Percentiles rank a stretch among this genome's conserved stretches.
Evolutionary conservation across 2,888 invertebrate species (phyloP).

Genomic region (Caenorhabditis zanzibari): DNA sequence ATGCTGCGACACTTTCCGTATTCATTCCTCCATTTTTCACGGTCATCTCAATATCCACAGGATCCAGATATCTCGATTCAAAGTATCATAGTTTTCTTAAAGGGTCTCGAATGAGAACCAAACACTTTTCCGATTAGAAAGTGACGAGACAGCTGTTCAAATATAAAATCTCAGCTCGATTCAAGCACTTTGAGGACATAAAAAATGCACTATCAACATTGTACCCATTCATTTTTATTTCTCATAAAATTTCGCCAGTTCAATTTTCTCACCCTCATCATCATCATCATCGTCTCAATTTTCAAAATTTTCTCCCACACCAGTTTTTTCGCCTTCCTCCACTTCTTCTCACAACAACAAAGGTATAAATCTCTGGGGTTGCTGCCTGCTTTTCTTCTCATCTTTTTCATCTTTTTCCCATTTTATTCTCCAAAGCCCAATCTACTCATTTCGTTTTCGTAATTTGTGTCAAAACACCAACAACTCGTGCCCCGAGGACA

Average conservation of each 20-base stretch:
- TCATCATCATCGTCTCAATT: constrained; percentile 20
- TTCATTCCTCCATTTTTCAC: neutral
- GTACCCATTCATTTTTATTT: neutral
- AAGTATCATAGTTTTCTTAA: no score
- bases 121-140: no score
- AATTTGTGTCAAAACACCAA: constrained; percentile 7
- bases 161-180: no score
- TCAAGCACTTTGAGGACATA: neutral
- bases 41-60: neutral
- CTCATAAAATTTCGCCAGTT: neutral
- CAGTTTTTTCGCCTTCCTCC: constrained; percentile 18
- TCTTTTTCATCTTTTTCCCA: neutral
- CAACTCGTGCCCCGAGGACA: neutral
- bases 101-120: no score
- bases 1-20: neutral
- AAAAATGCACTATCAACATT: neutral
- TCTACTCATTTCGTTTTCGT: constrained; percentile 22
- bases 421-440: neutral
- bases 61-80: no score
- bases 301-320: constrained; percentile 39
- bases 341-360: constrained; percentile 38
- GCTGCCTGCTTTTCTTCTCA: constrained; percentile 19
- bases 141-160: no score
- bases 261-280: constrained; percentile 33
- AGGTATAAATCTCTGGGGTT: constrained; percentile 36